Evolutionary conservation across 1,140 invertebrate genomes (phyloP).

Genomic region (Drosophila ogumai): DNA sequence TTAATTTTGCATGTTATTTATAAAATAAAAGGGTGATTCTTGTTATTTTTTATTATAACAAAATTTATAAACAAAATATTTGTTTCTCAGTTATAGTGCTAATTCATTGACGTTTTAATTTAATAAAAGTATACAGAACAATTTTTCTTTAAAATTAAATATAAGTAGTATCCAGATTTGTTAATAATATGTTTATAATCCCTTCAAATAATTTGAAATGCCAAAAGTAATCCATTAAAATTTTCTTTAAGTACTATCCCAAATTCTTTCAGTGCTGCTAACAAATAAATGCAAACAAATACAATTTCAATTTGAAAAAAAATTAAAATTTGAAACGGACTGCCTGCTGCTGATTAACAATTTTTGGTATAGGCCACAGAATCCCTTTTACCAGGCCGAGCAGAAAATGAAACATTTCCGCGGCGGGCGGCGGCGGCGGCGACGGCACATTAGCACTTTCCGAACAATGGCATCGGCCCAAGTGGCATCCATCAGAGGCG

Average conservation of each 20-base stretch:
- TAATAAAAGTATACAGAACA: too few species aligned
- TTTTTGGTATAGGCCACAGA: conserved; percentile 55
- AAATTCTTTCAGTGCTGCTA: conserved; percentile 1
- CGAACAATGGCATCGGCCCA: conserved; percentile 66
- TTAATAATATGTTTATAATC: background rate
- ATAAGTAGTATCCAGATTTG: background rate
- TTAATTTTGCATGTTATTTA: background rate
- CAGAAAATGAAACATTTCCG: conserved; percentile 81
- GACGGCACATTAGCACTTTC: conserved; percentile 74
- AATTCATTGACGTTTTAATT: too few species aligned
- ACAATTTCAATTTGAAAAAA: conserved; percentile 46
- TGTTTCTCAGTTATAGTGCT: background rate
- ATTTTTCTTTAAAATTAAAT: too few species aligned
- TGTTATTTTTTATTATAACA: background rate
- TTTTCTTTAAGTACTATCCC: background rate
- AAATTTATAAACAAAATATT: background rate
- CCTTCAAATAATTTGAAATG: background rate
- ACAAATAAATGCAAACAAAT: conserved; percentile 45
- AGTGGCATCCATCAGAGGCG: conserved; percentile 74
- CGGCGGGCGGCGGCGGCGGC: conserved; percentile 40
- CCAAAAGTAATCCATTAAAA: background rate
- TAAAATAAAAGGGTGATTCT: background rate
- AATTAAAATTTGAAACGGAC: conserved; percentile 17
- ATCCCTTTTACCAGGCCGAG: conserved; percentile 56
- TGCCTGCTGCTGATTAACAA: conserved; percentile 59